Evolutionary conservation across 2,113 vertebrate genomes (phyloP), one percentile per base, ranked within the genome.

Genomic region (Ellobius talpinus): DNA sequence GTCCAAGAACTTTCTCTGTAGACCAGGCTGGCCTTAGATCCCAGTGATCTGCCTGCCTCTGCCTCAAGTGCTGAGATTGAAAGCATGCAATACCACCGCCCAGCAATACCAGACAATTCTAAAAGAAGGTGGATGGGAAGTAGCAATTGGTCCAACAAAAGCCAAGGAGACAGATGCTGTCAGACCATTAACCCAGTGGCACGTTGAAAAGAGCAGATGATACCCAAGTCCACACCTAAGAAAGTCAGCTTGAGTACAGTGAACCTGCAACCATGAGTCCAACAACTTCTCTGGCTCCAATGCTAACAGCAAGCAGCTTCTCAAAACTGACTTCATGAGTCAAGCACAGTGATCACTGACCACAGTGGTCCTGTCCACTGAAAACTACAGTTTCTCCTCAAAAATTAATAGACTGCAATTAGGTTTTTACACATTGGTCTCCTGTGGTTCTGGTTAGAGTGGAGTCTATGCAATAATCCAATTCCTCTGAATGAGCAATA

Each of bases 51-150:
- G 33, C 31, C 31, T 68, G 66, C 66, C 31, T 36, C 66, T 68
- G 13, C 31, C 13, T 68, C 11, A 10, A 68, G 66, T 68, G 66
- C 36, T 72, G 33, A 17, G 36, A n/a, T 72, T 72, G 36, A 72
- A 73, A 39, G 17, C 8, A 1, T 73, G 70, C 8, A 23, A 9
- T 17, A n/a, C 8, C 19, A 21, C n/a, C 36, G 21, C 8, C 19
- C 7, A 2, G 70, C 70, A 95, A 92, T 50, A 95, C 63, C 45
- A 74, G 86, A 97, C 50, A 94, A 96, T 97, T 87, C 50, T 87
- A 89, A 96, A 95, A 13, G 33, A 96, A 93, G 29, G n/a, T 78
- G 87, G 87, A 87, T 10, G 12, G 33, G 16, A 88, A 91, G 89
- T 89, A 74, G 45, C n/a, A 93, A 95, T 5, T 91, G 42, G 11